These are phyloP conservation scores for Cataglyphis cursor DNA, from an alignment of 2,888 invertebrate species.

Conservation along the genomic window DNA sequence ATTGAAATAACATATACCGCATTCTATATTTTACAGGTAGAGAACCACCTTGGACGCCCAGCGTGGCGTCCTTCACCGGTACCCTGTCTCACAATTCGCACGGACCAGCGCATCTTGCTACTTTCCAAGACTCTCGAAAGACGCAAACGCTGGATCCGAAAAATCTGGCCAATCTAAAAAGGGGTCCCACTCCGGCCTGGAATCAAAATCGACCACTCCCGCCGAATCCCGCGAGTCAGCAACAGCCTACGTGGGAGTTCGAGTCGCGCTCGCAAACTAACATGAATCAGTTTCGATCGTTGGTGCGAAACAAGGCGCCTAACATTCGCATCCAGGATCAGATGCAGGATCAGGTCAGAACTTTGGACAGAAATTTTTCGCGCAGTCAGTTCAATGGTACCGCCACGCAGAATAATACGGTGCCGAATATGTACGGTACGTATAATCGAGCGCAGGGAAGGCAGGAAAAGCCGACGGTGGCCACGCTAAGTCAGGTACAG, in stretches of 20 bases:
- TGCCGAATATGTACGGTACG: constrained; percentile 86
- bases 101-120: constrained; percentile 85
- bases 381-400: constrained; percentile 83
- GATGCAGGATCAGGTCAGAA: constrained; percentile 84
- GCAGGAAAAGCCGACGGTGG: constrained; percentile 83
- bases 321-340: constrained; percentile 85
- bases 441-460: constrained; percentile 84
- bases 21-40: constrained; percentile 78
- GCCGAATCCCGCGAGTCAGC: constrained; percentile 77
- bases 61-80: constrained; percentile 85
- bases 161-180: constrained; percentile 84
- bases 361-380: constrained; percentile 85
- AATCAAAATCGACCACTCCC: constrained; percentile 84
- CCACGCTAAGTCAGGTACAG: constrained; percentile 85
- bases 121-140: constrained; percentile 85
- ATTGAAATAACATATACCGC: background rate
- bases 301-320: constrained; percentile 85
- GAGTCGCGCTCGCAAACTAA: constrained; percentile 86
- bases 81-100: constrained; percentile 86
- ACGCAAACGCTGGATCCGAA: constrained; percentile 86
- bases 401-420: constrained; percentile 79
- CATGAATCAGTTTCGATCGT: constrained; percentile 88
- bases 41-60: constrained; percentile 86
- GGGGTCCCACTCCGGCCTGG: constrained; percentile 85
- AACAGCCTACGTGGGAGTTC: constrained; percentile 81